Evolutionary conservation across 2,797 vertebrate genomes (phyloP), one percentile per base, ranked within the genome.

Genomic region (Alcedo atthis): DNA sequence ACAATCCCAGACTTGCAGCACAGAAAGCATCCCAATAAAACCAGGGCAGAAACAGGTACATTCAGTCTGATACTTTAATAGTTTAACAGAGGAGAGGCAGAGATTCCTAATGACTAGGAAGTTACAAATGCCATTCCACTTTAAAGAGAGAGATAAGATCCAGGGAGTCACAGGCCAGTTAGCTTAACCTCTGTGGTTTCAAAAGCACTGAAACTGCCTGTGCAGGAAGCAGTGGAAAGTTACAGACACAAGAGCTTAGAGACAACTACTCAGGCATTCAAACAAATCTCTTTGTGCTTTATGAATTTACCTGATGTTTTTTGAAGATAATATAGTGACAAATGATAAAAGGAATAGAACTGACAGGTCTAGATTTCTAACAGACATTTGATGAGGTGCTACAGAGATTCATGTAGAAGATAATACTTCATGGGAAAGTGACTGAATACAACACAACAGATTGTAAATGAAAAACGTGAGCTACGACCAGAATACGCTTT

Each of bases 281-380:
- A 88, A 95, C 69, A 90, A 89, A 95, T 89, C 90, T 93, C 69
- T 26, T 53, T 2, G 49, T 93, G 81, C 77, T 75, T 84, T 94
- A 96, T 67, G 92, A 93, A 96, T 93, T 94, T 86, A 94, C 95
- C 90, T 95, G 76, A 91, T 78, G 81, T 49, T 96, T 95, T 97
- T 93, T 93, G 83, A 97, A 96, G 95, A 92, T 66, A 93, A 96
- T 92, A 87, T 30, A 95, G 92, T 54, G 83, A 76, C 68, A 95
- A 46, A 94, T 81, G 92, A 88, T 94, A 94, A 94, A 97, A 92
- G 92, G 89, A 87, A 90, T 45, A 73, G 92, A 80, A 82, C 25
- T 92, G 92, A 91, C 78, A 88, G 85, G 82, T 74, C 42, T 63
- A 90, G 84, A 91, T 94, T 93, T 95, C 63, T 43, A 95, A 28